Conservation (phyloP, 2,113 vertebrate genomes). For the Etheostoma cragini region DNA sequence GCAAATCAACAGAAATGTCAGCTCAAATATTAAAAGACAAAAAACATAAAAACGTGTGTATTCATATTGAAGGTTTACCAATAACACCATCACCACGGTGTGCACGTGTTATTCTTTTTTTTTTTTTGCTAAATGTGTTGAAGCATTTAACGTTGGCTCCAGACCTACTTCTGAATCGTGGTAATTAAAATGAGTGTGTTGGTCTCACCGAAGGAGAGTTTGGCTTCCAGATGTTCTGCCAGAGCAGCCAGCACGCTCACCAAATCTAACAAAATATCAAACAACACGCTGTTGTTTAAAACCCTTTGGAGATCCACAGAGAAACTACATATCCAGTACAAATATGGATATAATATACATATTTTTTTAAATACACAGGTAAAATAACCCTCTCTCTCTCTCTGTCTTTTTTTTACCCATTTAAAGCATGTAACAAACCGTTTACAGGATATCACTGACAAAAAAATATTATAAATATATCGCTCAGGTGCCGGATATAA, state of each 20-base stretch:
- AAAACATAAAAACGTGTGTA: neutral
- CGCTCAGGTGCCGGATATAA: conserved; percentile 5
- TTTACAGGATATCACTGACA: neutral
- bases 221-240: conserved; percentile 91
- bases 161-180: neutral
- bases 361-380: conserved; percentile 28
- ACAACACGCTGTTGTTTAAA: neutral
- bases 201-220: conserved; percentile 91
- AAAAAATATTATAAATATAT: conserved; percentile 39
- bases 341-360: neutral
- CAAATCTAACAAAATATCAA: neutral
- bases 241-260: conserved; percentile 89
- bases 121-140: neutral
- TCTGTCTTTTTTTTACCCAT: neutral
- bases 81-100: neutral
- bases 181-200: neutral
- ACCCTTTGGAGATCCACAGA: neutral
- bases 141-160: neutral
- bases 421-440: conserved; percentile 24
- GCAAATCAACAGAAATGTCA: neutral
- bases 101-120: neutral
- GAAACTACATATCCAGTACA: neutral
- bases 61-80: neutral
- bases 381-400: too few species aligned
- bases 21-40: neutral